A percentile compares a stretch with the other conserved stretches of the same genome.
phyloP scores from a whole-genome alignment of 1,140 invertebrate species.

The Lutraria rhynchaena region DNA sequence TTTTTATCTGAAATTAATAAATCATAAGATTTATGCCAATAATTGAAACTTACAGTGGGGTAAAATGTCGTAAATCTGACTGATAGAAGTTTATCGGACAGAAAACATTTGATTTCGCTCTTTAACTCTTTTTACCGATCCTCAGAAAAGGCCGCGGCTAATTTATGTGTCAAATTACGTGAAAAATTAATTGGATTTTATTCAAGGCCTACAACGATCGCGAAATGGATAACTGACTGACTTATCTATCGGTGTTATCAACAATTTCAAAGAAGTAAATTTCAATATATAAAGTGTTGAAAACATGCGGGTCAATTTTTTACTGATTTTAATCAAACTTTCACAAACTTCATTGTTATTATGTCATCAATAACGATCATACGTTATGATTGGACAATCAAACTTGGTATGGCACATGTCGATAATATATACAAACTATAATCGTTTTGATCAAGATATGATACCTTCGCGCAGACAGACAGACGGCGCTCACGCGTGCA shows the following conservation, averaged over 20 bases:
- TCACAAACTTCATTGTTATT: conserved; percentile 40
- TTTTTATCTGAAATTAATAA: too few species aligned
- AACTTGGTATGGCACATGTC: conserved; percentile 27
- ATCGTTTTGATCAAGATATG: conserved; percentile 7
- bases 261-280: background rate
- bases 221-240: too few species aligned
- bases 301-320: conserved; percentile 26
- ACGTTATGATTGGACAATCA: conserved; percentile 22
- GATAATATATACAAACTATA: conserved; percentile 27
- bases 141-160: background rate
- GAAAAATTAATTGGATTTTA: conserved; percentile 36
- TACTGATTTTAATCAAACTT: conserved; percentile 18
- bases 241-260: conserved; percentile 9
- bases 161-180: conserved; percentile 54
- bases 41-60: too few species aligned
- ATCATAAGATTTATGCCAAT: too few species aligned
- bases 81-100: too few species aligned
- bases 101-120: too few species aligned
- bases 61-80: too few species aligned
- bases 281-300: background rate
- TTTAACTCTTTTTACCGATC: too few species aligned
- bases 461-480: conserved; percentile 14
- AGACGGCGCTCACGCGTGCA: background rate
- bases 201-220: background rate
- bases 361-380: conserved; percentile 36